A percentile compares a stretch with the other conserved stretches of the same genome.
Evolutionary conservation across 2,113 vertebrate species (phyloP).

Genomic region (Caracal caracal): DNA sequence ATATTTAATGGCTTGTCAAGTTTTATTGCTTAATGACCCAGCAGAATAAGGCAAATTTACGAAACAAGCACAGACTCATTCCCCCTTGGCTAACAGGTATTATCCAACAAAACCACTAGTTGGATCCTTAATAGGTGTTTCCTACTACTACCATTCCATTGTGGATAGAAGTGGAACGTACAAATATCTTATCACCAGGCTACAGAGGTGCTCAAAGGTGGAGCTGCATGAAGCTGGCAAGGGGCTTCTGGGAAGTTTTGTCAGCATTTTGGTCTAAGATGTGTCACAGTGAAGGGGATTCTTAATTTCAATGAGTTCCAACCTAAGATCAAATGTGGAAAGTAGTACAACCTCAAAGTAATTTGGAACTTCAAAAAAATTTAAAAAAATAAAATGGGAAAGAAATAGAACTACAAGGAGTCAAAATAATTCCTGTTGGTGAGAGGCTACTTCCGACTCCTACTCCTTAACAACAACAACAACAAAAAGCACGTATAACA

Average conservation of each 20-base stretch:
- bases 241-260: not conserved
- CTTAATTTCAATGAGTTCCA: not conserved
- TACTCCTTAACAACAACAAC: not conserved
- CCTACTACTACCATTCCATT: not conserved
- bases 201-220: not conserved
- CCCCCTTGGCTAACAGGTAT: not conserved
- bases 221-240: not conserved
- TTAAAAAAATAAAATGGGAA: not conserved
- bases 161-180: not conserved
- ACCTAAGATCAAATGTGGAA: not conserved
- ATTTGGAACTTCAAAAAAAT: not conserved
- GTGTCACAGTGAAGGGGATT: not conserved
- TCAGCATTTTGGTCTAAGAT: not conserved
- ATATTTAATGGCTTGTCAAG: not conserved
- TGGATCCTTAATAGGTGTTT: not conserved
- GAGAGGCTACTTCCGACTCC: not conserved
- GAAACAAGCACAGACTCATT: not conserved
- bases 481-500: not conserved
- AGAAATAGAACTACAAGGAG: not conserved
- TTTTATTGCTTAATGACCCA: conserved; percentile 53
- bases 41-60: conserved; percentile 8
- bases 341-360: not conserved
- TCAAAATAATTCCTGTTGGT: not conserved
- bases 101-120: not conserved
- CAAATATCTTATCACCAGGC: not conserved